Conservation (phyloP, 2,113 vertebrate species). For the Kryptolebias marmoratus region DNA sequence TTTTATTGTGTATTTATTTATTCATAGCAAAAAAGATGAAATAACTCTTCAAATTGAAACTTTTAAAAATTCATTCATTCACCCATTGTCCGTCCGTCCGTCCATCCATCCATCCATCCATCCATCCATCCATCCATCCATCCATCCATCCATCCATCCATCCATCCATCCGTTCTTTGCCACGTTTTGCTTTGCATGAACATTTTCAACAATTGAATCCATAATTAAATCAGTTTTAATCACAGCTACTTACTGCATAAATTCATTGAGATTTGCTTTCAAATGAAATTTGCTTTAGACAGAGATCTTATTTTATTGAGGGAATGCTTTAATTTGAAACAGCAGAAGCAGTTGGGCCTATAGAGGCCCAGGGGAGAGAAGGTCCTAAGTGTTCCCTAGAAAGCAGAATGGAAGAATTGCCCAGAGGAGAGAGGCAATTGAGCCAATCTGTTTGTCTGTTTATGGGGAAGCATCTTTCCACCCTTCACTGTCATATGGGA, state of each 20-base stretch:
- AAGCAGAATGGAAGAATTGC: conserved; percentile 86
- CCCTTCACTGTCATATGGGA: conserved; percentile 91
- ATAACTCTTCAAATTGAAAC: no score
- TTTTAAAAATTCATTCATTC: no score
- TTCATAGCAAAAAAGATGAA: no score
- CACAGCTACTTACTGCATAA: background rate
- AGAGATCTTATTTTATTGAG: conserved; percentile 48
- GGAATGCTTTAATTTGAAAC: conserved; percentile 46
- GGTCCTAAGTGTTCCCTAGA: conserved; percentile 58
- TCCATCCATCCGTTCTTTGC: background rate
- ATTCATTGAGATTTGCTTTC: conserved; percentile 13
- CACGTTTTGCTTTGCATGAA: background rate
- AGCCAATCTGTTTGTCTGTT: conserved; percentile 98
- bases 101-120: no score
- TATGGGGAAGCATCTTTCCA: conserved; percentile 86
- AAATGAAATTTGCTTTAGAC: conserved; percentile 30
- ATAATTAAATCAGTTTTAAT: conserved; percentile 4
- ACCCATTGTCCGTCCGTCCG: no score
- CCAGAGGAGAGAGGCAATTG: conserved; percentile 92
- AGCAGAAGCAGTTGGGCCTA: conserved; percentile 32
- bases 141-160: background rate
- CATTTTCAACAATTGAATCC: background rate
- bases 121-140: no score
- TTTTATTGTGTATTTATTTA: no score
- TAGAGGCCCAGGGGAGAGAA: conserved; percentile 33